A percentile compares a stretch with the other conserved stretches of the same genome.
Evolutionary conservation across 2,888 invertebrate genomes (phyloP).

Genomic region (Protonemura montana): DNA sequence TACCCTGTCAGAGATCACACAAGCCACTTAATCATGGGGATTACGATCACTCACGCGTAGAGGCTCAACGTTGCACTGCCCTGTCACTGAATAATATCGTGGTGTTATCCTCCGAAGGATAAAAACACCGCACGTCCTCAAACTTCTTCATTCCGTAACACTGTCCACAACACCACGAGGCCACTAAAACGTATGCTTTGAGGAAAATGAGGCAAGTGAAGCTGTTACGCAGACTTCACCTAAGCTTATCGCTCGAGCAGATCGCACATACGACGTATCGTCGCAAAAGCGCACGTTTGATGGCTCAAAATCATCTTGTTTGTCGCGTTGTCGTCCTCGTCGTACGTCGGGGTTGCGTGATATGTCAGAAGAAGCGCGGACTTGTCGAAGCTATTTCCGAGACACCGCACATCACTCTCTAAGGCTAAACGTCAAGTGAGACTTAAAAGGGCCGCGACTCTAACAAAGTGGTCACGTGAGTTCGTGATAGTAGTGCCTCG

Average conservation of each 20-base stretch:
- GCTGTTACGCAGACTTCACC: too few species aligned
- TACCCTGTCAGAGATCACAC: conserved; percentile 70
- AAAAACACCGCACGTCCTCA: not conserved
- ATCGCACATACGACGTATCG: too few species aligned
- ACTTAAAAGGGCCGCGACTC: not conserved
- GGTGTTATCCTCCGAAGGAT: too few species aligned
- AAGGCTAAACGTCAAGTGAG: not conserved
- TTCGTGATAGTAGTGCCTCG: not conserved
- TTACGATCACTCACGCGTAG: not conserved
- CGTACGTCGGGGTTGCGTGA: too few species aligned
- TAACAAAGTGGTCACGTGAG: not conserved
- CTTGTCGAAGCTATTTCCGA: not conserved
- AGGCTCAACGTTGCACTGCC: too few species aligned
- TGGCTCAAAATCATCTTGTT: not conserved
- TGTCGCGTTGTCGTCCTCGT: not conserved
- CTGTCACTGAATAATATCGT: too few species aligned
- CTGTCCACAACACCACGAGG: too few species aligned
- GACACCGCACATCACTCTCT: not conserved
- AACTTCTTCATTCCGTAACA: too few species aligned
- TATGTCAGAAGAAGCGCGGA: not conserved
- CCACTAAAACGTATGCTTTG: too few species aligned
- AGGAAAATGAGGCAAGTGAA: too few species aligned
- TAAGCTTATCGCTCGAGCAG: too few species aligned
- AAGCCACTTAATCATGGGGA: not conserved
- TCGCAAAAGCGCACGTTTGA: not conserved